A percentile compares a stretch with the other conserved stretches of the same genome.
phyloP scores from a whole-genome alignment of 1,140 invertebrate species.

The Sycobia sp. region DNA sequence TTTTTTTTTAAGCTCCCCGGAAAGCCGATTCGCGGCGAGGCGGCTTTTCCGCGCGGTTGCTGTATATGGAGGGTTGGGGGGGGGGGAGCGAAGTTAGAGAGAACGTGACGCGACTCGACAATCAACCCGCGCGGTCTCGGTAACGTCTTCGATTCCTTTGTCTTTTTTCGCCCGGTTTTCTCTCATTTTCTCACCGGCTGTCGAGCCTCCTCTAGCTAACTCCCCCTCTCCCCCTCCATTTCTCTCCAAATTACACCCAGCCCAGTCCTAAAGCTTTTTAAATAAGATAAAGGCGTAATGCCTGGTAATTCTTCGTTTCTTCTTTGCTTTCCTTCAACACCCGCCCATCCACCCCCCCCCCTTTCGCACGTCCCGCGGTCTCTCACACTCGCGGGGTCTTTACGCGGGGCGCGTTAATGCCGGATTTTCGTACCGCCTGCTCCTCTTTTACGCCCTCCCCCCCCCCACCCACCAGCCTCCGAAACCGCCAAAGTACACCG shows the following conservation, averaged over 20 bases:
- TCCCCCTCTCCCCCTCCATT: too few species aligned
- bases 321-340: too few species aligned
- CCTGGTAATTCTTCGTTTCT: not conserved
- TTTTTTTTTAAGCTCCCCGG: not conserved
- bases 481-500: not conserved
- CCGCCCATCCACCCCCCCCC: not conserved
- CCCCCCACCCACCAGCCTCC: too few species aligned
- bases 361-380: not conserved
- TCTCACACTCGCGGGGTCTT: not conserved
- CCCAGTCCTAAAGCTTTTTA: constrained; percentile 4
- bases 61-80: too few species aligned
- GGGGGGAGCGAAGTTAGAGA: too few species aligned
- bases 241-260: too few species aligned
- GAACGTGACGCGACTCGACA: constrained; percentile 25
- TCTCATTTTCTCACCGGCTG: too few species aligned
- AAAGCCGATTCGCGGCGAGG: not conserved
- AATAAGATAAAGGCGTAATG: constrained; percentile 19
- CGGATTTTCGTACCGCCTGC: too few species aligned
- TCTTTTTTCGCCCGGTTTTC: not conserved
- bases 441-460: too few species aligned
- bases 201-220: too few species aligned
- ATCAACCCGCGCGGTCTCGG: too few species aligned
- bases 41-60: constrained; percentile 7
- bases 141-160: not conserved
- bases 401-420: too few species aligned